These are phyloP conservation scores for Manduca sexta DNA, from an alignment of 1,140 invertebrate species.

Conservation along the genomic window DNA sequence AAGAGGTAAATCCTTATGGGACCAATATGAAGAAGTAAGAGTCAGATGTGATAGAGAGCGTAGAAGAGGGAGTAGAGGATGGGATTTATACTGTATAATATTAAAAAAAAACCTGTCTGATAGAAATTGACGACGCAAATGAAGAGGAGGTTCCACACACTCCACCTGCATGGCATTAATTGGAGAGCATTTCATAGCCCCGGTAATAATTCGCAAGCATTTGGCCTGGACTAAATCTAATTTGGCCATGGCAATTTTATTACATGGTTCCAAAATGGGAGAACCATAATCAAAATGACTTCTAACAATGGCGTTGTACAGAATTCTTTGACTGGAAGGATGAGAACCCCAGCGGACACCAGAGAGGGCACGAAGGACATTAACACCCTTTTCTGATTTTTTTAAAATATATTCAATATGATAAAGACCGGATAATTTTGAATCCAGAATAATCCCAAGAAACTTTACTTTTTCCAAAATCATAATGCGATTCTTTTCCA, in stretches of 20 bases:
- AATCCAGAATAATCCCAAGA: constrained; percentile 18
- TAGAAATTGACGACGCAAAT: no score
- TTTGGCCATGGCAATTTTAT: constrained; percentile 3
- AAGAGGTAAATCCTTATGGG: no score
- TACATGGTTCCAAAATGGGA: constrained; percentile 14
- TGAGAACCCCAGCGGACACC: constrained; percentile 26
- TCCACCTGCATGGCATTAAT: no score
- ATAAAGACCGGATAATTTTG: constrained; percentile 6
- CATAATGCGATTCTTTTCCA: no score
- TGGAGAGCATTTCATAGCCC: no score
- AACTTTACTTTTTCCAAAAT: constrained; percentile 11
- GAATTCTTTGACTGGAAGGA: constrained; percentile 15
- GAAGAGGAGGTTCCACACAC: no score
- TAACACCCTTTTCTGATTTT: constrained; percentile 18
- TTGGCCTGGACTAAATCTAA: constrained; percentile 18
- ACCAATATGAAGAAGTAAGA: no score
- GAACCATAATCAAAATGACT: constrained; percentile 21
- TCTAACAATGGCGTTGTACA: constrained; percentile 22
- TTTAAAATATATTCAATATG: constrained; percentile 14
- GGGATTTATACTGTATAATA: no score
- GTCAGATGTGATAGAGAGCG: no score
- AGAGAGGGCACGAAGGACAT: constrained; percentile 15
- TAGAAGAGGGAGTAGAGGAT: no score
- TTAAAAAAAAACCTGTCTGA: no score
- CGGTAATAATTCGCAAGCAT: background rate